Evolutionary conservation across 2,797 vertebrate genomes (phyloP), one percentile per base, ranked within the genome.

Genomic region (Acestrorhynchus altus): DNA sequence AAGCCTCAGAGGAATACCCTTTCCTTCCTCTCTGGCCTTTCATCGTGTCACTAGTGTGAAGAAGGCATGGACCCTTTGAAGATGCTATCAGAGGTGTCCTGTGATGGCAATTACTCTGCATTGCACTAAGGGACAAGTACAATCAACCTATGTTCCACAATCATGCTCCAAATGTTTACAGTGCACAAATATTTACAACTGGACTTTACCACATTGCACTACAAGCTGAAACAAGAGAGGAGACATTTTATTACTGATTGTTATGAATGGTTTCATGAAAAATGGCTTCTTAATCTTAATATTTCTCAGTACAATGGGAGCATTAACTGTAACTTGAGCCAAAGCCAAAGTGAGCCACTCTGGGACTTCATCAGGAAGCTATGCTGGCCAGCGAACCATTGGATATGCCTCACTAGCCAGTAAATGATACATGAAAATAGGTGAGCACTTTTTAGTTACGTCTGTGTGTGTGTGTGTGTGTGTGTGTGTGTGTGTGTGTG

Each of bases 31-130:
- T 6, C 42, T 75, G 82, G 64, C 80, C 80, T 86, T 84, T 84
- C 39, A 63, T 65, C 75, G 52, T 67, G 69, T 49, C 49, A 49
- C 49, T 20, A 40, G 59, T 20, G 66, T 63, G 78, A 75, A 78
- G 77, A 26, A 81, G 67, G 63, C 78, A 63, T 5, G 52, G 59
- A 44, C 51, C 24, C 74, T 86, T 86, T 83, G 84, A 86, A 81
- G 80, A 57, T 76, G 40, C 49, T 63, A 80, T 82, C 76, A 73
- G 64, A 39, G 68, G 47, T 59, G 63, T 76, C 40, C 60, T 73
- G 57, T 78, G 63, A 80, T 75, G 73, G 63, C 75, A 72, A 65
- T 74, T 74, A 63, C 46, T 63, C 54, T 40, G 39, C 68, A 3
- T 18, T 51, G 16, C 56, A 35, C 26, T 15, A 18, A 15, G 39